phyloP scores from a whole-genome alignment of 2,888 invertebrate species.

The Perizoma affinitatum region DNA sequence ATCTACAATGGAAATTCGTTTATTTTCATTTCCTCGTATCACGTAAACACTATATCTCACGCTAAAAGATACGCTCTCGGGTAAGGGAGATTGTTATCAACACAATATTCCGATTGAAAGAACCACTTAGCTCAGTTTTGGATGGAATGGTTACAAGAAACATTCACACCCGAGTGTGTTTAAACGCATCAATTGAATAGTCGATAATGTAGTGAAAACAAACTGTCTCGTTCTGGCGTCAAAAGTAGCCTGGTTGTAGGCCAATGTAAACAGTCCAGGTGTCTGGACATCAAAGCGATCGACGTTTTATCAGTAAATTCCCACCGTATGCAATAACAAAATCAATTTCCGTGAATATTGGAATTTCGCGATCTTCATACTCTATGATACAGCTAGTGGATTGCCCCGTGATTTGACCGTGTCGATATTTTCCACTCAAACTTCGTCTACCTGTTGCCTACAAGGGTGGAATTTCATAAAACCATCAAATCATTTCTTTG shows the following conservation, averaged over 20 bases:
- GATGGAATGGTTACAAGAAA: constrained; percentile 37
- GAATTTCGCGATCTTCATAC: constrained; percentile 3
- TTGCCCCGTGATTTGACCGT: too few species aligned
- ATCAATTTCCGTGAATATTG: constrained; percentile 15
- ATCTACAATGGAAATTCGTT: constrained; percentile 36
- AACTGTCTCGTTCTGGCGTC: constrained; percentile 43
- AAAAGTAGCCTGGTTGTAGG: constrained; percentile 37
- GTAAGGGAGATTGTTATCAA: constrained; percentile 18
- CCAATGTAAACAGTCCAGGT: constrained; percentile 54
- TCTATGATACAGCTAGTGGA: too few species aligned
- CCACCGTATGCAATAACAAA: constrained; percentile 17
- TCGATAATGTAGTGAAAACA: constrained; percentile 43
- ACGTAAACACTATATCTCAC: constrained; percentile 35
- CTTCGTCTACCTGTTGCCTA: too few species aligned
- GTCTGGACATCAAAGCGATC: constrained; percentile 47
- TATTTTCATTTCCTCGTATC: constrained; percentile 34
- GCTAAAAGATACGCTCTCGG: constrained; percentile 9
- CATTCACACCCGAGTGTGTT: constrained; percentile 31
- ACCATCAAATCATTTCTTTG: too few species aligned
- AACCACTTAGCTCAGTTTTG: not conserved
- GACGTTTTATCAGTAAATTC: constrained; percentile 11
- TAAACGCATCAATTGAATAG: constrained; percentile 31
- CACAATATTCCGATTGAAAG: constrained; percentile 12
- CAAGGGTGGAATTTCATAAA: too few species aligned
- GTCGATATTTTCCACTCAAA: too few species aligned